Evolutionary conservation across 2,113 vertebrate genomes (phyloP).

Genomic region (Takifugu bimaculatus): DNA sequence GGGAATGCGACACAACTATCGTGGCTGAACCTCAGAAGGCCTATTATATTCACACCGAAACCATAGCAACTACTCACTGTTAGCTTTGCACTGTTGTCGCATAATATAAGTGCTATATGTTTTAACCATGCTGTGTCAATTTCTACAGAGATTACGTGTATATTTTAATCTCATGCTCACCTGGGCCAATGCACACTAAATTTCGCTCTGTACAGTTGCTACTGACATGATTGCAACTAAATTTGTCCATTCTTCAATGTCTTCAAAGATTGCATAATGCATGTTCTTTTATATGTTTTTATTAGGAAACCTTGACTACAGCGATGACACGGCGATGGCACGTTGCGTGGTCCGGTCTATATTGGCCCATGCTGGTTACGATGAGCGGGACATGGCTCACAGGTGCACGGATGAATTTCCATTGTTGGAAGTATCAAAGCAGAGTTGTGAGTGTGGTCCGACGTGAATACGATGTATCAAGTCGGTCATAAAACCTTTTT

Average conservation of each 20-base stretch:
- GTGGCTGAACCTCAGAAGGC: too few relatives aligned
- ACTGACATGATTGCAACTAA: too few relatives aligned
- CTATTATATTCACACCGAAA: too few relatives aligned
- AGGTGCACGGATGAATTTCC: conserved; percentile 68
- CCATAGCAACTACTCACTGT: too few relatives aligned
- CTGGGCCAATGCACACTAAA: too few relatives aligned
- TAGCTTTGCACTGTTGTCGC: too few relatives aligned
- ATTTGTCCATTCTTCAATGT: background rate
- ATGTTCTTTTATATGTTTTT: conserved; percentile 28
- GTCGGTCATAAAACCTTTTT: background rate
- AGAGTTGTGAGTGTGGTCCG: background rate
- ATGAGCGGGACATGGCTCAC: conserved; percentile 90
- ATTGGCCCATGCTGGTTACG: conserved; percentile 82
- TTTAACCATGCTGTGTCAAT: too few relatives aligned
- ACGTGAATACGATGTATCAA: too few relatives aligned
- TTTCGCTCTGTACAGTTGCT: too few relatives aligned
- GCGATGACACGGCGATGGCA: conserved; percentile 94
- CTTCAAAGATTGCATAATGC: background rate
- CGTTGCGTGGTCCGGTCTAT: conserved; percentile 90
- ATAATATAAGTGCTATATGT: too few relatives aligned
- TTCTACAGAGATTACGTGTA: too few relatives aligned
- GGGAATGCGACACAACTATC: background rate
- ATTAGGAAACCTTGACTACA: conserved; percentile 83
- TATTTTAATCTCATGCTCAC: too few relatives aligned
- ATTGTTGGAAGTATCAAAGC: background rate